Conservation (phyloP, 2,888 invertebrate genomes). For the Carpatolechia fugitivella region DNA sequence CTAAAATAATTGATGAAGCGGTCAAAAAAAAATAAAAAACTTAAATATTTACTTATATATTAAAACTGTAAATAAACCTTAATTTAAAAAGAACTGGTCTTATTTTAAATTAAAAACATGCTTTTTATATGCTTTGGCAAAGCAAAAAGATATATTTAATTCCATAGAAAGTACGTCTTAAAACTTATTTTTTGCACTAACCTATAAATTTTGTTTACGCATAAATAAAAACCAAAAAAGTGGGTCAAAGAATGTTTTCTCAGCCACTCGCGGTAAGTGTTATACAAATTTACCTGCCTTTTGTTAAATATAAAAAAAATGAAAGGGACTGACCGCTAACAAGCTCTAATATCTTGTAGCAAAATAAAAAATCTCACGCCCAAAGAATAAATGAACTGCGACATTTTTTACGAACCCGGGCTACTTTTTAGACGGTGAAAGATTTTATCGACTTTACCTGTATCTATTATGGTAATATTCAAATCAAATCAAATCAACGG, state of each 20-base stretch:
- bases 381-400: slow-evolving; percentile 21
- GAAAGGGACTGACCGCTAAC: slow-evolving; percentile 54
- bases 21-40: no score
- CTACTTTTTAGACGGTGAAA: neutral
- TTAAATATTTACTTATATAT: no score
- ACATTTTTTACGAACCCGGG: slow-evolving; percentile 19
- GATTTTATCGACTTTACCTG: no score
- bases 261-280: slow-evolving; percentile 43
- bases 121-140: no score
- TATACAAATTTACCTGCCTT: slow-evolving; percentile 51
- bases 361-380: slow-evolving; percentile 48
- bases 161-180: neutral
- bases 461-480: no score
- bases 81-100: no score
- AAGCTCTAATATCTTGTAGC: slow-evolving; percentile 35
- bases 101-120: no score
- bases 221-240: slow-evolving; percentile 18
- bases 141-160: no score
- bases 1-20: no score
- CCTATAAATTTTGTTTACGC: slow-evolving; percentile 36
- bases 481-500: no score
- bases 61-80: no score
- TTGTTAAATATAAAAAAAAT: slow-evolving; percentile 33
- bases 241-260: slow-evolving; percentile 45
- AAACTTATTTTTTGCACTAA: neutral